Evolutionary conservation across 2,888 invertebrate species (phyloP), one percentile per base, ranked within the genome.

Genomic region (Timandra comae): DNA sequence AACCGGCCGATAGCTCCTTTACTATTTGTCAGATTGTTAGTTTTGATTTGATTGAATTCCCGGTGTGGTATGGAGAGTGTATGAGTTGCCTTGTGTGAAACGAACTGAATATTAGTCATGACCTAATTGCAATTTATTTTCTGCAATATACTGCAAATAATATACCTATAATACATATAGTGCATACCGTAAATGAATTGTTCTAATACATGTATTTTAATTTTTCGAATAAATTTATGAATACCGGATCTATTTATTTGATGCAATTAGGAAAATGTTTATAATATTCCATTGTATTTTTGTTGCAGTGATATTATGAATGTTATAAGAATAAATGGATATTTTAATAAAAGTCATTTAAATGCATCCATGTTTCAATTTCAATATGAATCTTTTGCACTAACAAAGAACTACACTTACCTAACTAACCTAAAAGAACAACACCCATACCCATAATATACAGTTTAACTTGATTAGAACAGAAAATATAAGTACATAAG

Each of bases 271-370:
- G 71, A 72, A 65, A 73, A 80, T 77, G 67, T 82, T 85, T 85
- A 67, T 84, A 80, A 84, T 82, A 80, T 81, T 82, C 70, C 84
- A 84, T 84, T 85, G 84, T 85, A 84, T 81, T 85, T 82, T 78
- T 77, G 75, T 85, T 85, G 84, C 84, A 84, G 82, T 84, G 82
- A 85, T 85, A 85, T 82, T 82, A 82, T 84, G 84, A 78, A 82
- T 85, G 84, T 85, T 85, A 84, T 85, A 84, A 84, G 84, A 85
- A 84, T 84, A 85, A 84, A 85, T 85, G 84, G 81, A 85, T 85
- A 85, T 85, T 85, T 85, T 84, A 85, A 84, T 85, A 84, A 84
- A 84, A 84, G 80, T 84, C 80, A 84, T 82, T 78, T 81, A 79
- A 84, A 79, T 80, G 78, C 55, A 61, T 59, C 56, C 35, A 42